These are phyloP conservation scores for Caenorhabditis panamensis DNA, from an alignment of 2,888 invertebrate species.

Conservation along the genomic window DNA sequence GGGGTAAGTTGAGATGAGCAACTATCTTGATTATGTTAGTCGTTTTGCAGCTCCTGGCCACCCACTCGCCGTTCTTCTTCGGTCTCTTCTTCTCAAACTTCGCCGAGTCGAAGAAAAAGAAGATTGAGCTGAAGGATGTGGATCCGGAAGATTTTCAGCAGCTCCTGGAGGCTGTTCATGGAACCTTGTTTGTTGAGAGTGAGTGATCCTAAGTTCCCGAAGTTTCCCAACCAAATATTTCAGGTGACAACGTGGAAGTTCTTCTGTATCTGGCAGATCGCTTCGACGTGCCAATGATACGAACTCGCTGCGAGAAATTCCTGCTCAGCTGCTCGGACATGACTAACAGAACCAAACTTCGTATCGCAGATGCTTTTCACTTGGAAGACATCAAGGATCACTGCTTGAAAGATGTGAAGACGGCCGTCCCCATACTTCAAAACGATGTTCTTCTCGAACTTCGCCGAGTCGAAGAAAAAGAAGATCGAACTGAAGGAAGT, in stretches of 20 bases:
- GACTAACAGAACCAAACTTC: neutral
- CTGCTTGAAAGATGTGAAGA: too few species aligned
- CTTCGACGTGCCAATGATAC: neutral
- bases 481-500: neutral
- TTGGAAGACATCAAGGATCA: too few species aligned
- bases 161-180: too few species aligned
- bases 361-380: neutral
- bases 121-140: neutral
- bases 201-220: too few species aligned
- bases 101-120: neutral
- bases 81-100: neutral
- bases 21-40: too few species aligned
- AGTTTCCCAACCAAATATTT: too few species aligned
- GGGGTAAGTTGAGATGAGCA: too few species aligned
- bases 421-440: neutral
- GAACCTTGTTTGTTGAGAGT: too few species aligned
- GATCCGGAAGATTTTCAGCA: neutral
- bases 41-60: too few species aligned
- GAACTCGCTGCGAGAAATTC: neutral
- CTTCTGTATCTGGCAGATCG: constrained; percentile 8
- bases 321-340: neutral
- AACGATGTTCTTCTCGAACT: neutral
- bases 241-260: neutral
- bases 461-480: neutral
- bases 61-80: neutral